A percentile compares a stretch with the other conserved stretches of the same genome.
Conservation (phyloP, 1,140 invertebrate genomes). For the Metopolophium dirhodum region DNA sequence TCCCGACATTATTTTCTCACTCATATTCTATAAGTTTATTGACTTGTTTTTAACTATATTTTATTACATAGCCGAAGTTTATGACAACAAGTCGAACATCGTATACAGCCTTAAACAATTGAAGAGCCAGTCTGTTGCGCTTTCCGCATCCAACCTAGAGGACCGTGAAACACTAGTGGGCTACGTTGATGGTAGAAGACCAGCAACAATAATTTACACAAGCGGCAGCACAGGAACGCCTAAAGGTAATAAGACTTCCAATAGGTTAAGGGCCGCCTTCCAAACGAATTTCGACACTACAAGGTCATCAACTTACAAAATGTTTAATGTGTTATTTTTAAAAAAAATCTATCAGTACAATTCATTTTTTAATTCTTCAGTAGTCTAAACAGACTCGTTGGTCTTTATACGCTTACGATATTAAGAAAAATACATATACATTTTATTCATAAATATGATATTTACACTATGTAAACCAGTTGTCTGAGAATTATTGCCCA, state of each 20-base stretch:
- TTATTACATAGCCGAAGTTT: not conserved
- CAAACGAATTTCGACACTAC: not conserved
- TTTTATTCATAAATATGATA: not conserved
- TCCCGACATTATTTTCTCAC: too few relatives aligned
- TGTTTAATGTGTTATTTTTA: not conserved
- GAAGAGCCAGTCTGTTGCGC: constrained; percentile 63
- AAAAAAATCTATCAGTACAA: not conserved
- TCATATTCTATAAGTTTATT: not conserved
- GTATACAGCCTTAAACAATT: constrained; percentile 65
- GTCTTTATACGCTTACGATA: not conserved
- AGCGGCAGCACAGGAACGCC: constrained; percentile 92
- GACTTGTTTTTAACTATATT: not conserved
- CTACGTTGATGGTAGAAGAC: constrained; percentile 58
- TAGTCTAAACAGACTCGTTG: not conserved
- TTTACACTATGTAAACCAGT: not conserved
- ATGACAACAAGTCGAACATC: constrained; percentile 61
- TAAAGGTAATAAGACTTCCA: constrained; percentile 71
- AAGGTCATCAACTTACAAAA: not conserved
- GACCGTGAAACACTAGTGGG: constrained; percentile 60
- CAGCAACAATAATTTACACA: constrained; percentile 86
- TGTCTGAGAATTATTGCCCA: not conserved
- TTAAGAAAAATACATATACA: not conserved
- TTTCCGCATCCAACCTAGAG: constrained; percentile 62
- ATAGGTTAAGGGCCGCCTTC: not conserved
- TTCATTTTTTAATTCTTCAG: not conserved